Evolutionary conservation across 2,113 vertebrate species (phyloP).

Genomic region (Puma concolor): DNA sequence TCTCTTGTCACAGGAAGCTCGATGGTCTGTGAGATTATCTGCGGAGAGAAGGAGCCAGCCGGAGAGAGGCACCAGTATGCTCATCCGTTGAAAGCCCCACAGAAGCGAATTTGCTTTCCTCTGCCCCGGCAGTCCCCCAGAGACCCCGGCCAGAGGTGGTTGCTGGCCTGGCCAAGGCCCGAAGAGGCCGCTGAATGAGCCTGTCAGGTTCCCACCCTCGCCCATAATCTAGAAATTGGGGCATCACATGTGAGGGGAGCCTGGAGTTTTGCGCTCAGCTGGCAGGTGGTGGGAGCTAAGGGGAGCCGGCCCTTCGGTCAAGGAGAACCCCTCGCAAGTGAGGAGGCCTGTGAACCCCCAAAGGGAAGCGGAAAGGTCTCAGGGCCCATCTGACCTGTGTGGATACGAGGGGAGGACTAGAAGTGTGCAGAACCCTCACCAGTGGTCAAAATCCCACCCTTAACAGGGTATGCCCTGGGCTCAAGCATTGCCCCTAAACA

Average conservation of each 20-base stretch:
- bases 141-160: background rate
- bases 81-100: background rate
- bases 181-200: background rate
- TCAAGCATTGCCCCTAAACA: background rate
- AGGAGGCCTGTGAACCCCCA: background rate
- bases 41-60: background rate
- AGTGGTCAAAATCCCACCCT: background rate
- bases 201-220: background rate
- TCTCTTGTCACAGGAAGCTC: background rate
- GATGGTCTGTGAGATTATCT: accelerated
- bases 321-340: background rate
- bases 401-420: background rate
- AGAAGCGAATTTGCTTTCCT: background rate
- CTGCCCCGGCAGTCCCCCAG: background rate
- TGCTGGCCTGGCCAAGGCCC: background rate
- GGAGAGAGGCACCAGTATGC: background rate
- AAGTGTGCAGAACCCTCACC: background rate
- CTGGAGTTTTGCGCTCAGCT: background rate
- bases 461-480: background rate
- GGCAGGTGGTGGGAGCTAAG: background rate
- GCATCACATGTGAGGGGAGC: background rate
- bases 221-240: background rate
- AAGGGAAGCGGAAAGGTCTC: background rate
- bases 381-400: background rate
- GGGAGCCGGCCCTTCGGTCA: background rate